Evolutionary conservation across 1,140 invertebrate genomes (phyloP), one percentile per base, ranked within the genome.

Genomic region (Cotesia glomerata): DNA sequence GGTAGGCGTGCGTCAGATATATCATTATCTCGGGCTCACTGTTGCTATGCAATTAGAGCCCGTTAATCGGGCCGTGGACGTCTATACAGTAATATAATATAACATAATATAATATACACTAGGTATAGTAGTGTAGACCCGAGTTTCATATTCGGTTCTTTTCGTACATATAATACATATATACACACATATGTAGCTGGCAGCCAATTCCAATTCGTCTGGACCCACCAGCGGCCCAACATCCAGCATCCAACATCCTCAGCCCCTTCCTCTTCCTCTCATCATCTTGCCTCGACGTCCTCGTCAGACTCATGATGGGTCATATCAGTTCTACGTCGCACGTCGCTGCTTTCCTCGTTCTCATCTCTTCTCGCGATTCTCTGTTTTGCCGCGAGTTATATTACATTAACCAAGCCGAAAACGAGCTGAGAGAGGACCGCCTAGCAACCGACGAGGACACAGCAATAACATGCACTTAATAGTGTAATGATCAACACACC

Each of bases 21-120:
- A 85, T 85, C 82, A 85, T 84, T 85, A 84, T 85, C 82, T 82
- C 79, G 77, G 78, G 72, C 82, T 84, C 80, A 80, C 84, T 85
- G 84, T 85, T 85, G 84, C 84, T 81, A 85, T 85, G 84, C 84
- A 85, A 85, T 85, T 85, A 85, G 81, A 84, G 79, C 77, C 82
- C 81, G 82, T 85, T 85, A 84, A 85, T 85, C 83, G 75, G 71
- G 72, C 74, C 75, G 75, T 52, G 73, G 71, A 49, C 61, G 45
- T 61, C 26, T 26, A 26, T 26, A 26, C 26, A 26, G 26, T 26
- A 26, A 26, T 26, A 26, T 26, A 26, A 26, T 26, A 26, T 2
- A 26, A 26, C 26, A 26, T 26, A 26, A 26, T 3, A 26, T 26
- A 26, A 26, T 26, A 26, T 26, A 26, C 26, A 26, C 26, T 26